Evolutionary conservation across 2,888 invertebrate genomes (phyloP), one percentile per base, ranked within the genome.

Genomic region (Pyrochroa serraticornis): DNA sequence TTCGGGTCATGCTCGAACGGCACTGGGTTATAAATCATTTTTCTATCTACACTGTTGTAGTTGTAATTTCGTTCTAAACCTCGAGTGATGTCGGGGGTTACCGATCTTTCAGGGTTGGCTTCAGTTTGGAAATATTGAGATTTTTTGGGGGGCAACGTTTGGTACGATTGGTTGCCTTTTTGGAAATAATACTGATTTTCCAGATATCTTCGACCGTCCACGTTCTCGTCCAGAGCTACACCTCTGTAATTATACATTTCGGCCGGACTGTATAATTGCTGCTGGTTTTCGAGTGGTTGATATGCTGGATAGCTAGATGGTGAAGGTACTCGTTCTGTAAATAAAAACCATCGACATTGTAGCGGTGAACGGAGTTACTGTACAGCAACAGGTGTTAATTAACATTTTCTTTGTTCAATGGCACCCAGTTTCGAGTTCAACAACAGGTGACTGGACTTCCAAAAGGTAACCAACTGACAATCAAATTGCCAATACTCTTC

Each of bases 81-180:
- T 52, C 82, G 75, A 32, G 82, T 82, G 45, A 83, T 83, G 54
- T 84, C 83, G 1, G 83, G 83, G 1, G 82, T 83, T 35, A 82
- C 80, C 36, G 82, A 82, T 39, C 77, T 66, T 46, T 82, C 79
- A 6, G 79, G 78, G 22, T 77, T 77, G 44, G 77, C 75, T n/a
- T 74, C 71, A 14, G 70, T 64, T 12, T 69, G 62, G 30, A 82
- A 79, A 58, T 75, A 77, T 39, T 80, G 80, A 1, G 79, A 69
- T 62, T 80, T 80, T 53, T 81, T 77, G 32, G 76, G 72, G 1
- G 83, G 83, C 35, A 84, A 65, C 0, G 83, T 83, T 43, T 75
- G 75, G 60, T 78, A 79, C 37, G 56, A 62, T 3, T 69, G 59
- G 42, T 63, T 62, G 41, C 69, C 72, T 55, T 68, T 69, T 49